Conservation (phyloP, 2,888 invertebrate genomes). For the Apotomis turbidana region DNA sequence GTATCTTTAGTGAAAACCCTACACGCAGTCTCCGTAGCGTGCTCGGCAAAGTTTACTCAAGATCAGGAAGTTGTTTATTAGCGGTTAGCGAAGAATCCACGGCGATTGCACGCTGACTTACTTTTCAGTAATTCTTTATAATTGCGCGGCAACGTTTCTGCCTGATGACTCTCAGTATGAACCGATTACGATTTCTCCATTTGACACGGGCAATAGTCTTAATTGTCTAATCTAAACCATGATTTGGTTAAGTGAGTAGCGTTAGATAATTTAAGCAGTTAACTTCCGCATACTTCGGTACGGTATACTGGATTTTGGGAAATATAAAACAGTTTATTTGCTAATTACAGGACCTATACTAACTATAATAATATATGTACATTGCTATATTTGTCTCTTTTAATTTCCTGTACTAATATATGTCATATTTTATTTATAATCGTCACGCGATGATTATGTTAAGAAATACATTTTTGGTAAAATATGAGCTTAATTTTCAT, state of each 20-base stretch:
- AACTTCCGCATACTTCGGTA: neutral
- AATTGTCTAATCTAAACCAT: neutral
- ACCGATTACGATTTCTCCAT: neutral
- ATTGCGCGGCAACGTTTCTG: slow-evolving; percentile 2
- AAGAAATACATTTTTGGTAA: too few species aligned
- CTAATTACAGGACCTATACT: too few species aligned
- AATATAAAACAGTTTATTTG: neutral
- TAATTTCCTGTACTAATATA: too few species aligned
- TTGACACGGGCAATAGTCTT: neutral
- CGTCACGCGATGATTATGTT: too few species aligned
- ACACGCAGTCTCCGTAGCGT: slow-evolving; percentile 43
- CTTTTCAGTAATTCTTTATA: slow-evolving; percentile 7
- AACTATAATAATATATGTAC: too few species aligned
- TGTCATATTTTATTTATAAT: too few species aligned
- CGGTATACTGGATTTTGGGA: neutral
- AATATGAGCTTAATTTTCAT: too few species aligned
- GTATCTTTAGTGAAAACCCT: neutral
- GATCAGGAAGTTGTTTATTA: slow-evolving; percentile 47
- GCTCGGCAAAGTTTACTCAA: slow-evolving; percentile 40
- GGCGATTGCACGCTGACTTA: slow-evolving; percentile 15
- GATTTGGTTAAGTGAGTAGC: neutral
- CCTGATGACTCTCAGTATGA: neutral
- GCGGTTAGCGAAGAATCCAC: slow-evolving; percentile 35
- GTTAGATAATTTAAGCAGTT: neutral
- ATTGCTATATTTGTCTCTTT: too few species aligned